Evolutionary conservation across 1,140 invertebrate genomes (phyloP).

Genomic region (Psix sp.): DNA sequence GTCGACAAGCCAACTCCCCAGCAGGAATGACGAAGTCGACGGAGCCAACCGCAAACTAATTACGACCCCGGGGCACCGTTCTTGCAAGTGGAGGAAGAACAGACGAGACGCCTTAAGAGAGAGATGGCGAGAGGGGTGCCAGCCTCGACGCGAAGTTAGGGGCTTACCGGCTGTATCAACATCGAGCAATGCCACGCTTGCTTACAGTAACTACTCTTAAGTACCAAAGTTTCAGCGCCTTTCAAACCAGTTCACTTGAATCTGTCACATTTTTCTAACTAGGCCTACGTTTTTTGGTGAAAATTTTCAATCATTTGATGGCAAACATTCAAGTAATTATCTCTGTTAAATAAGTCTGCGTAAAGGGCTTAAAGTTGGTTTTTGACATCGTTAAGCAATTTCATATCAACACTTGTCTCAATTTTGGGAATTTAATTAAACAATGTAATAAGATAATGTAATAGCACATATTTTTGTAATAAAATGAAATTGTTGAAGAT

Average conservation of each 20-base stretch:
- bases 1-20: conserved; percentile 60
- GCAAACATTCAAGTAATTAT: no score
- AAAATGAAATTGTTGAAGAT: no score
- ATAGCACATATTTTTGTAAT: no score
- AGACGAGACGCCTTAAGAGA: conserved; percentile 2
- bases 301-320: no score
- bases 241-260: conserved; percentile 44
- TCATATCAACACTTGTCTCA: no score
- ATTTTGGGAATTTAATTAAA: no score
- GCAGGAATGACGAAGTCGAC: conserved; percentile 67
- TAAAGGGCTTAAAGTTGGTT: no score
- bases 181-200: conserved; percentile 57
- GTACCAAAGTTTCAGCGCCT: conserved; percentile 65
- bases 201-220: conserved; percentile 63
- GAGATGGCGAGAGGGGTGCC: conserved; percentile 8
- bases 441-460: no score
- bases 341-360: no score
- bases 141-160: conserved; percentile 42
- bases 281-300: conserved; percentile 12
- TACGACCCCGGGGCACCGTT: conserved; percentile 71
- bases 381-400: no score
- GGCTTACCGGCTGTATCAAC: conserved; percentile 56
- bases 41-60: conserved; percentile 74
- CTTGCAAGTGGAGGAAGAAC: conserved; percentile 53
- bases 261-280: conserved; percentile 33